A percentile compares a stretch with the other conserved stretches of the same genome.
Conservation (phyloP, 2,888 invertebrate species). For the Pimpla rufipes region DNA sequence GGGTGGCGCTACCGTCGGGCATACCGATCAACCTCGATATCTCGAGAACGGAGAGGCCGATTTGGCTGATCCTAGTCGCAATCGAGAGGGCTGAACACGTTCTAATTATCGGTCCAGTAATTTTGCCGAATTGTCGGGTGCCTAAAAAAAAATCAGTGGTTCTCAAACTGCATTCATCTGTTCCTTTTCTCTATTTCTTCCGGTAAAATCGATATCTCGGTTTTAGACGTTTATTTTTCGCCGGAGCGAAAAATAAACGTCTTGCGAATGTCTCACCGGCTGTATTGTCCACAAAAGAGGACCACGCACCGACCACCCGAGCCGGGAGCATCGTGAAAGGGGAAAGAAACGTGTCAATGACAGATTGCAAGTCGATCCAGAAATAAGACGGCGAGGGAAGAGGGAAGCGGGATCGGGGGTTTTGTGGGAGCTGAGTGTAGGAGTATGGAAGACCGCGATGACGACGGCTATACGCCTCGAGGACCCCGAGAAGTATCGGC, state of each 20-base stretch:
- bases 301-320: not conserved
- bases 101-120: too few relatives aligned
- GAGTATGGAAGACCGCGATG: not conserved
- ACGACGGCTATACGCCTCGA: too few relatives aligned
- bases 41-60: too few relatives aligned
- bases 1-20: too few relatives aligned
- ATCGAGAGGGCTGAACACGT: too few relatives aligned
- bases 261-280: not conserved
- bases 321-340: constrained; percentile 4
- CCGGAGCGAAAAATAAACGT: too few relatives aligned
- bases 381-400: not conserved
- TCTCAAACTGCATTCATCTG: too few relatives aligned
- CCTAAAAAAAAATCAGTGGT: not conserved
- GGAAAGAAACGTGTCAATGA: constrained; percentile 25
- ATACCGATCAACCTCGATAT: too few relatives aligned
- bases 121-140: not conserved
- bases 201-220: too few relatives aligned
- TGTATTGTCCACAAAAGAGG: not conserved
- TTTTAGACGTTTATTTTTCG: too few relatives aligned
- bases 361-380: constrained; percentile 24
- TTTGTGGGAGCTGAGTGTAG: not conserved
- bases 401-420: not conserved
- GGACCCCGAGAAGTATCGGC: constrained; percentile 1
- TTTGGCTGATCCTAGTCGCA: too few relatives aligned
- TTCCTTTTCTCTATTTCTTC: too few relatives aligned